phyloP scores from a whole-genome alignment of 2,888 invertebrate genomes.

The Hemicrepidius hirtus region DNA sequence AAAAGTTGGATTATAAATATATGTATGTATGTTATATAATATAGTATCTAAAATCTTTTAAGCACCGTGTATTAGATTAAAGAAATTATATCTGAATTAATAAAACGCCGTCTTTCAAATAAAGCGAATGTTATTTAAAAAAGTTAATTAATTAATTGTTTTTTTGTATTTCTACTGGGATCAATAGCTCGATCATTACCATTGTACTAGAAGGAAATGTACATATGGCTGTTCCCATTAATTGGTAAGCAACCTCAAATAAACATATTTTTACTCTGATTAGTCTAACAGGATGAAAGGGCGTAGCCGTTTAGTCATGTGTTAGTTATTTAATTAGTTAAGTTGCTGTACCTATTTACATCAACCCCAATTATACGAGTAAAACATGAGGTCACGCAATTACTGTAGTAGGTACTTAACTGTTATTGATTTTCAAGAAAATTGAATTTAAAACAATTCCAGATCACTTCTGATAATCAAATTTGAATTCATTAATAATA shows the following conservation, averaged over 20 bases:
- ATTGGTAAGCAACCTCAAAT: neutral
- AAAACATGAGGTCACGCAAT: conserved; percentile 16
- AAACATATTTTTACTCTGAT: conserved; percentile 11
- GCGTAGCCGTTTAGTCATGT: conserved; percentile 15
- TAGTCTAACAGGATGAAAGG: conserved; percentile 9
- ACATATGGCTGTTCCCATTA: neutral
- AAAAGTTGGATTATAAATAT: no score
- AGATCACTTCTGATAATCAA: no score
- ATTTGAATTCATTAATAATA: no score
- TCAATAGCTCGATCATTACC: no score
- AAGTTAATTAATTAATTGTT: no score
- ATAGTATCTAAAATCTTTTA: no score
- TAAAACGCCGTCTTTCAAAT: no score
- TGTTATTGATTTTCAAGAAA: conserved; percentile 8
- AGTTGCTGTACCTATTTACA: conserved; percentile 6
- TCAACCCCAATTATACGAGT: conserved; percentile 4
- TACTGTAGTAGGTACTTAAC: conserved; percentile 4
- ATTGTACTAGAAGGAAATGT: neutral
- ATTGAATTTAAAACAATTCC: neutral
- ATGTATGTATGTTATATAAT: no score
- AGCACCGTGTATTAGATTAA: no score
- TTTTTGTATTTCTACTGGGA: no score
- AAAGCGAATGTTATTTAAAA: no score
- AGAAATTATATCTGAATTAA: no score
- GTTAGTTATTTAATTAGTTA: conserved; percentile 27